Evolutionary conservation across 2,797 vertebrate species (phyloP), one percentile per base, ranked within the genome.

Genomic region (Etheostoma nigrum): DNA sequence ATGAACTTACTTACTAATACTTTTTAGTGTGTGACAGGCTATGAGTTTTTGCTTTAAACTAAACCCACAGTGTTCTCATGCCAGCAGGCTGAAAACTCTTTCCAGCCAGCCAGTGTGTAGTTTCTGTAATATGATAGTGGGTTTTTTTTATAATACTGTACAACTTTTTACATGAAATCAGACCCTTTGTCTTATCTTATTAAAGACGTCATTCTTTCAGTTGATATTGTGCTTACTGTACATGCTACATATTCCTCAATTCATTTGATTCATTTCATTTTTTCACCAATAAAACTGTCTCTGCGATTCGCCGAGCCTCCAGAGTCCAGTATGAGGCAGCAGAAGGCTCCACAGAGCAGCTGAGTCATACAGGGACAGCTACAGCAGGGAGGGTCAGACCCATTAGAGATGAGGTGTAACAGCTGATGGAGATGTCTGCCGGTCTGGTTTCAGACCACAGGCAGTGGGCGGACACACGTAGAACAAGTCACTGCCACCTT

Each of bases 301-400:
- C 63, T 69, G 70, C 68, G 72, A 48, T 73, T 84, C 78, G 79
- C 78, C 27, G 11, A 71, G 55, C 65, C 58, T 83, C 9, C 21
- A 30, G 30, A 30, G 30, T 30, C 30, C 30, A 70, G 65, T 53
- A 55, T 61, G 57, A 71, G 60, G 74, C 55, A 65, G 65, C 25
- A 60, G 65, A 78, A 81, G 72, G 63, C 72, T 75, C 77, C 36
- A 11, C 36, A 40, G 36, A 40, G 36, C 36, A 3, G 36, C 36
- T 83, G 79, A 82, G 72, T 86, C 79, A 86, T 42, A 42, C 63
- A 68, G 68, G 48, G 47, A 72, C 51, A 68, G 51, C 59, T 55
- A 52, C 58, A 74, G 53, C 33, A 21, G 21, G 48, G 55, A 23
- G 45, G 11, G 6, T 33, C 25, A 59, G 40, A 79, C 55, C 51